Conservation (phyloP, 92 coral and sea anemone species). For the Plumapathes pennacea region DNA sequence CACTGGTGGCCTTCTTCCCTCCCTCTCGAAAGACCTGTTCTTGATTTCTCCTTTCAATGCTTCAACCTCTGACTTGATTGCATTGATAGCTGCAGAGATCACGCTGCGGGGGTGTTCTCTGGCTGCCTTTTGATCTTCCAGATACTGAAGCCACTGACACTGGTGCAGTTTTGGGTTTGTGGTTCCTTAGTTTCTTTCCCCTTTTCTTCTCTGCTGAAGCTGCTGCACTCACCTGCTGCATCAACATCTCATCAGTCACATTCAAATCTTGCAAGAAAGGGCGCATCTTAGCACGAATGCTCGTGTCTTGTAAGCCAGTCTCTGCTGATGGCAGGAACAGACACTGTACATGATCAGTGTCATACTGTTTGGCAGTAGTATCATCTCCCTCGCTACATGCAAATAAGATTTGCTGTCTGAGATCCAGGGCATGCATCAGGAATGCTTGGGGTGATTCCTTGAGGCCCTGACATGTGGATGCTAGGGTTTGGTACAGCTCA, state of each 20-base stretch:
- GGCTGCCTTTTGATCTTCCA: neutral
- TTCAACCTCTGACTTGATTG: constrained; percentile 32
- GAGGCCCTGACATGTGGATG: constrained; percentile 38
- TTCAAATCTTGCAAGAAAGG: constrained; percentile 42
- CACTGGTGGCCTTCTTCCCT: constrained; percentile 9
- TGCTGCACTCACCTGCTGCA: constrained; percentile 45
- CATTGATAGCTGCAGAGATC: constrained; percentile 35
- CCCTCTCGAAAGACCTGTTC: constrained; percentile 8
- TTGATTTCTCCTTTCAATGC: constrained; percentile 29
- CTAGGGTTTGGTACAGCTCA: constrained; percentile 46
- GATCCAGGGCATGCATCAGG: constrained; percentile 59
- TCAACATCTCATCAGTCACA: constrained; percentile 31
- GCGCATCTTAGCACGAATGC: constrained; percentile 48
- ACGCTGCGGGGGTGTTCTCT: constrained; percentile 12
- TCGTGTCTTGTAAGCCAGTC: constrained; percentile 57
- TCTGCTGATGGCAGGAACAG: constrained; percentile 50
- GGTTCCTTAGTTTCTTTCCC: constrained; percentile 38
- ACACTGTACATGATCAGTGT: constrained; percentile 28
- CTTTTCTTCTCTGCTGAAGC: constrained; percentile 64
- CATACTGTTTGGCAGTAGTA: constrained; percentile 28
- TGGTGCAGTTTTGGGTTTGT: constrained; percentile 26
- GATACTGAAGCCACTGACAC: constrained; percentile 24
- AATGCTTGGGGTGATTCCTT: constrained; percentile 62
- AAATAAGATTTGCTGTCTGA: constrained; percentile 53
- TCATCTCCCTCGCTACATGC: constrained; percentile 26